Base-by-base conservation (phyloP, 2,113 vertebrate species). In the Trematomus loennbergii region DNA sequence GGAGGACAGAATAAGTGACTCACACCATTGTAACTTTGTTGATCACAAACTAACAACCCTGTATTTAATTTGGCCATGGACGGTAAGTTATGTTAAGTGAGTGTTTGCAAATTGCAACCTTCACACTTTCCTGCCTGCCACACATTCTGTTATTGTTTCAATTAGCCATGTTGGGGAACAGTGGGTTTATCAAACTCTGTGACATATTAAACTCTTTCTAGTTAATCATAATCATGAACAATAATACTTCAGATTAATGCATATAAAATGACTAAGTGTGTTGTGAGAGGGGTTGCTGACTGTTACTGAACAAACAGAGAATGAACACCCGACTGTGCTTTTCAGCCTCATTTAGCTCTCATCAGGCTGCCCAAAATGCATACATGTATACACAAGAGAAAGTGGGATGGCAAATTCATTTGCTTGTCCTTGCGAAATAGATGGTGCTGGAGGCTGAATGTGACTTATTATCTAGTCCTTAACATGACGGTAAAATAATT, bases 161-260 rank as follows among this genome's bases (percentile, higher is more conserved):
- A 7, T 77, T 33, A 54, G 22, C 16, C 22, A 40, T 10, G 46
- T 10, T 13, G 0, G 18, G 75, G 46, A 72, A 29, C 20, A 61
- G 18, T 16, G 46, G 3, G 40, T 49, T 48, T 2, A 50, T 48
- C 17, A 46, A 0, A 40, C 40, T 18, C n/a, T 60, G 13, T 72
- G 43, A 20, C 61, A n/a, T 63, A 62, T 66, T 13, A 1, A 17
- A 12, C n/a, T 52, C 13, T 71, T 12, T 62, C 9, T 36, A 46
- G 59, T 75, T 71, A 22, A 78, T 16, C 33, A 20, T 16, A 72
- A 68, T 64, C 12, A 58, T 72, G 20, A 48, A 15, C 20, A 52
- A 40, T 22, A 36, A 48, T 25, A 12, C 50, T 62, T 72, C n/a
- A 57, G 16, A 25, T 48, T 45, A 25, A 40, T 5, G 36, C 18